Evolutionary conservation across 2,113 vertebrate species (phyloP).

Genomic region (Passer montanus): DNA sequence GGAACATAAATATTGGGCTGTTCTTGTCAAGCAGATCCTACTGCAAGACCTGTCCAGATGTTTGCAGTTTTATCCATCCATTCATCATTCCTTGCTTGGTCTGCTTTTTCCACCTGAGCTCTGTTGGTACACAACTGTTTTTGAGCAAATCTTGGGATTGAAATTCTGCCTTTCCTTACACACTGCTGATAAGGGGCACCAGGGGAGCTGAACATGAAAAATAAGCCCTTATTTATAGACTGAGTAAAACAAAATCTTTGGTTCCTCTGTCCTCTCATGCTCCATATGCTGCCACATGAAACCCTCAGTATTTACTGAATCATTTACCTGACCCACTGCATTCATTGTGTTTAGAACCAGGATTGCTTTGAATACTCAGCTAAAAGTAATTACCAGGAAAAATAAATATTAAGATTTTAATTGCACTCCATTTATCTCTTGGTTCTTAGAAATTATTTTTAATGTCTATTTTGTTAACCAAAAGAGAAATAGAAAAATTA

Average conservation of each 20-base stretch:
- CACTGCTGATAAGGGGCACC: neutral
- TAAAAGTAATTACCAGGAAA: neutral
- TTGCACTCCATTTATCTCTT: neutral
- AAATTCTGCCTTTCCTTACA: neutral
- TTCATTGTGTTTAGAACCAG: neutral
- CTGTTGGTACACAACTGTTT: neutral
- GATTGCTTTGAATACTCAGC: neutral
- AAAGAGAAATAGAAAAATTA: neutral
- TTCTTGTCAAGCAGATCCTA: neutral
- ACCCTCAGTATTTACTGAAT: neutral
- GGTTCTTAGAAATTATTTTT: neutral
- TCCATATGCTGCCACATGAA: neutral
- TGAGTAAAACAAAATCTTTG: neutral
- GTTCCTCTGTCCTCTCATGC: rapidly evolving
- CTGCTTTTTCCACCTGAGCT: neutral
- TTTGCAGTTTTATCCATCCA: neutral
- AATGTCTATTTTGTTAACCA: neutral
- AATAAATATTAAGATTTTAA: neutral
- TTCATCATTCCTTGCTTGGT: neutral
- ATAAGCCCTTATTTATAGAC: neutral
- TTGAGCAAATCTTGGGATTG: neutral
- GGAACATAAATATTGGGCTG: neutral
- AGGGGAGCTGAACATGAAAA: neutral
- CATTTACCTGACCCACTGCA: neutral
- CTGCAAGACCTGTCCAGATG: neutral